Evolutionary conservation across 2,797 vertebrate species (phyloP), one percentile per base, ranked within the genome.

Genomic region (Arctocebus calabarensis): DNA sequence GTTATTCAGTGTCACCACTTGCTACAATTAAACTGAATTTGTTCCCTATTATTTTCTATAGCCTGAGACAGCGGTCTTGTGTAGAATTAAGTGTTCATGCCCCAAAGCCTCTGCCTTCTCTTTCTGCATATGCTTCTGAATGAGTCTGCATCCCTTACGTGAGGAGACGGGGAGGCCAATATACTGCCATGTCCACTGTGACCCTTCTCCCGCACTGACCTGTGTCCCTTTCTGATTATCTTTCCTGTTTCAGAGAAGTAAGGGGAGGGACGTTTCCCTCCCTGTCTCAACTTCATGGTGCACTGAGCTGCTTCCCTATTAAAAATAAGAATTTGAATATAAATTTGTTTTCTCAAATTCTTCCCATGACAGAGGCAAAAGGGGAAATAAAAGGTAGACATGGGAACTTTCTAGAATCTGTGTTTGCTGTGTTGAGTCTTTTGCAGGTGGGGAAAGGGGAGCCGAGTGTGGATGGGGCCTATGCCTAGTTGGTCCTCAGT

Each of bases 371-470:
- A 20, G 3, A 68, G 48, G 48, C 61, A 12, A 40, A 3, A 70
- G 59, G 37, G 20, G 37, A 86, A 83, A 75, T 90, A 88, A 84
- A n/a, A n/a, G n/a, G n/a, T n/a, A 75, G 14, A 29, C 12, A n/a
- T 68, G 22, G 82, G 37, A 81, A 85, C 11, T 11, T 43, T 70
- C 52, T 23, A 90, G 68, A 90, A 37, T 32, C 5, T 45, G 22
- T 68, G 22, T 74, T 43, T 75, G 16, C 5, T 85, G 7, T 57
- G 17, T 10, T 59, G 27, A 12, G 59, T 43, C 70, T 66, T 20
- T 12, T 78, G 29, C 27, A 73, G 40, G 45, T 5, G 3, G n/a
- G n/a, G n/a, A n/a, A n/a, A n/a, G n/a, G n/a, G n/a, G n/a, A n/a
- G n/a, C n/a, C n/a, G n/a, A n/a, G n/a, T n/a, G n/a, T n/a, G n/a